A percentile compares a stretch with the other conserved stretches of the same genome.
Evolutionary conservation across 1,140 invertebrate species (phyloP).

Genomic region (Cotesia vestalis): DNA sequence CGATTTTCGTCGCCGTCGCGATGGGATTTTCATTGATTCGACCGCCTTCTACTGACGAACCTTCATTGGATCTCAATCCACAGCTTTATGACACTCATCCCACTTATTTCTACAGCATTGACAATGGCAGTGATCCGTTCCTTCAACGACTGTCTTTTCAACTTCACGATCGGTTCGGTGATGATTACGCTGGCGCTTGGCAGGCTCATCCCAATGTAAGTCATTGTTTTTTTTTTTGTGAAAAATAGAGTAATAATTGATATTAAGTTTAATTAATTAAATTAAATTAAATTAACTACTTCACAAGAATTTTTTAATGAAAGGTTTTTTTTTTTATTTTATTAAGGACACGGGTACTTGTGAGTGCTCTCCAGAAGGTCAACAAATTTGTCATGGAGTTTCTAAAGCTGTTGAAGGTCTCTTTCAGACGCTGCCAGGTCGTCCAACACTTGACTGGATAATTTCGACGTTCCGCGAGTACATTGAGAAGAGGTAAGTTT

Average conservation of each 20-base stretch:
- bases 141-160: constrained; percentile 53
- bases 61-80: constrained; percentile 65
- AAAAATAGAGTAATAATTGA: too few relatives aligned
- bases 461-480: constrained; percentile 69
- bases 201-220: constrained; percentile 55
- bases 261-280: too few relatives aligned
- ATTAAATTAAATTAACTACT: too few relatives aligned
- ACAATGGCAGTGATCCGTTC: constrained; percentile 50
- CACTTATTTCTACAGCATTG: constrained; percentile 65
- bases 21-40: constrained; percentile 75
- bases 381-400: constrained; percentile 55
- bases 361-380: constrained; percentile 53
- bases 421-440: constrained; percentile 56
- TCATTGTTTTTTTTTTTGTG: neutral
- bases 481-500: constrained; percentile 69
- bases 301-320: neutral
- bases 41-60: constrained; percentile 71
- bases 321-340: constrained; percentile 17
- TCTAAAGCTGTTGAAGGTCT: constrained; percentile 57
- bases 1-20: constrained; percentile 71
- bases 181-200: constrained; percentile 56
- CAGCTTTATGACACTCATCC: constrained; percentile 66
- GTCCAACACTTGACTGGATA: constrained; percentile 69
- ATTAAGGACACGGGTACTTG: constrained; percentile 57
- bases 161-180: constrained; percentile 56